A percentile compares a stretch with the other conserved stretches of the same genome.
Conservation (phyloP, 64 coral and sea anemone genomes). For the Actinia equina region DNA sequence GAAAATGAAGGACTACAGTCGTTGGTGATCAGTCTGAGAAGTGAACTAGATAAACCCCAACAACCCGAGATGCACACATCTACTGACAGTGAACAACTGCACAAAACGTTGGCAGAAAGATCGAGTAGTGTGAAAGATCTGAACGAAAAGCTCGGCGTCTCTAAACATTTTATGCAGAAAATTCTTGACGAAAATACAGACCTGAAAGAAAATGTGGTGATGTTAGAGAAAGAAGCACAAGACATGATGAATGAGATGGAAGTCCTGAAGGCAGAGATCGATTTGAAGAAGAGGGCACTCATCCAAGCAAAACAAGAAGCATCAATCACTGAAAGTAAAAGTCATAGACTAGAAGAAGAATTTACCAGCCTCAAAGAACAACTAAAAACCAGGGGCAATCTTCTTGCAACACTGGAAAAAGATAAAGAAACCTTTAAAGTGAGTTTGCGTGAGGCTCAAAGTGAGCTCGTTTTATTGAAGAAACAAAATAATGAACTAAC, state of each 20-base stretch:
- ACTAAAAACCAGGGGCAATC: background rate
- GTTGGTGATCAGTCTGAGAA: background rate
- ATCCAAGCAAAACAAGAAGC: background rate
- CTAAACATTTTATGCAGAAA: slow-evolving; percentile 35
- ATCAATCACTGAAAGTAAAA: background rate
- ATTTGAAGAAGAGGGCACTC: background rate
- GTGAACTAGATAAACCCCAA: background rate
- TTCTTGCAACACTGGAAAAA: slow-evolving; percentile 8
- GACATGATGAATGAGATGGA: background rate
- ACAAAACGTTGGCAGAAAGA: slow-evolving; percentile 9
- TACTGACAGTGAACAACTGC: background rate
- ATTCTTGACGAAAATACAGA: slow-evolving; percentile 28
- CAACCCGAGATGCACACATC: background rate
- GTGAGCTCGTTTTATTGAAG: background rate
- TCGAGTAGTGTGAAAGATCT: slow-evolving; percentile 17
- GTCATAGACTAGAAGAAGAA: background rate
- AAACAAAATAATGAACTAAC: slow-evolving; percentile 4
- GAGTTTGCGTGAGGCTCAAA: slow-evolving; percentile 16
- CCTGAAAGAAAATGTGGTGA: slow-evolving; percentile 6
- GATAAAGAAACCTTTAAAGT: slow-evolving; percentile 15
- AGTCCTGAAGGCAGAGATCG: slow-evolving; percentile 2
- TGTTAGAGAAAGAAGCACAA: background rate
- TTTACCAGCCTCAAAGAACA: background rate
- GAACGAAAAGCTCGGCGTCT: slow-evolving; percentile 24
- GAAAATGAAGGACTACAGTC: background rate